Conservation (phyloP, 2,113 vertebrate species). For the Thermophis baileyi region DNA sequence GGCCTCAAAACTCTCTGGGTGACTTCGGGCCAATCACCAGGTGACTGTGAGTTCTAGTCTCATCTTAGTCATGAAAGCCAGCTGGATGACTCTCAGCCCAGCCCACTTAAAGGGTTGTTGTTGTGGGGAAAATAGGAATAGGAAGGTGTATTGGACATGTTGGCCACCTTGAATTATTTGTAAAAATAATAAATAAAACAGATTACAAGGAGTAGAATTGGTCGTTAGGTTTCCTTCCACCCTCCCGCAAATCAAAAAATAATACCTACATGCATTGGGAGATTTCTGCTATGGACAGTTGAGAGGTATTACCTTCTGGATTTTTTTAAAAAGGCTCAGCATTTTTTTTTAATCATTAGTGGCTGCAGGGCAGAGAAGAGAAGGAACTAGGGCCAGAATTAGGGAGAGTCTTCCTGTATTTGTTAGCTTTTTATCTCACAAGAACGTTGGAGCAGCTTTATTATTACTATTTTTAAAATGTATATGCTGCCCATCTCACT, state of each 20-base stretch:
- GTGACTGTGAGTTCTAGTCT: too few species aligned
- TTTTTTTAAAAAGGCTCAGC: neutral
- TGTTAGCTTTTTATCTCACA: neutral
- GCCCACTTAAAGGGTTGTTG: too few species aligned
- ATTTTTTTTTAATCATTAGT: neutral
- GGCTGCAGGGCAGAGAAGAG: neutral
- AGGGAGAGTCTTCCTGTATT: neutral
- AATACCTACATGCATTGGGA: neutral
- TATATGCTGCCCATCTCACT: too few species aligned
- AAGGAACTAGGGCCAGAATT: neutral
- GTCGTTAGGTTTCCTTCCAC: neutral
- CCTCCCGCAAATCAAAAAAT: neutral
- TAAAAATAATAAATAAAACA: neutral
- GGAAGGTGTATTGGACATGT: too few species aligned
- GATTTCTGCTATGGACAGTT: neutral
- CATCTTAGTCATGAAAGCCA: too few species aligned
- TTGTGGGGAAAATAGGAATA: too few species aligned
- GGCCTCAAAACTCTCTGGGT: too few species aligned
- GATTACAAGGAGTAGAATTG: neutral
- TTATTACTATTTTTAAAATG: too few species aligned
- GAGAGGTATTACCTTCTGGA: neutral
- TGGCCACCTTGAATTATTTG: too few species aligned
- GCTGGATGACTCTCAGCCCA: too few species aligned
- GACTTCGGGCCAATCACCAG: too few species aligned
- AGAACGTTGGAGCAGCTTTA: neutral